Evolutionary conservation across 2,797 vertebrate species (phyloP).

Genomic region (Sebastes cheni): DNA sequence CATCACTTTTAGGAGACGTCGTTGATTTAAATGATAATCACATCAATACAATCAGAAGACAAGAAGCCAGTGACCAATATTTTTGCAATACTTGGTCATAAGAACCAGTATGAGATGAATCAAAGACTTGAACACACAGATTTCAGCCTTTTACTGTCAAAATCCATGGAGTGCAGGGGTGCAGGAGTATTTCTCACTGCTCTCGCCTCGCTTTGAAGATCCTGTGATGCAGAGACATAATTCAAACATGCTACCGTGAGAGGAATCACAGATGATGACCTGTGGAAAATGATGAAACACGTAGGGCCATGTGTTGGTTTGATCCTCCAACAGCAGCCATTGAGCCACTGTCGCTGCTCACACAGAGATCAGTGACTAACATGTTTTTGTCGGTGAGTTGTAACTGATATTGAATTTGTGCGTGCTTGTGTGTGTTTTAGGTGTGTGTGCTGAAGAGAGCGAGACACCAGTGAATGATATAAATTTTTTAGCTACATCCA

Average conservation of each 20-base stretch:
- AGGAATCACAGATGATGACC: slow-evolving; percentile 42
- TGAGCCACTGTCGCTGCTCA: slow-evolving; percentile 31
- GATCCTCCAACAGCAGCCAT: slow-evolving; percentile 34
- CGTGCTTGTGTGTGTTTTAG: slow-evolving; percentile 24
- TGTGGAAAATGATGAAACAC: slow-evolving; percentile 50
- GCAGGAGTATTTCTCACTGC: neutral
- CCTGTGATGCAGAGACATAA: slow-evolving; percentile 24
- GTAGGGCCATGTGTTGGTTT: slow-evolving; percentile 25
- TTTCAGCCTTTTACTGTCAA: neutral
- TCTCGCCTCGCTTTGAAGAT: slow-evolving; percentile 37
- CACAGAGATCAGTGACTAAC: slow-evolving; percentile 43
- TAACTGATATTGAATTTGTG: slow-evolving; percentile 46
- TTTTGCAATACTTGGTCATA: neutral
- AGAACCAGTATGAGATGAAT: neutral
- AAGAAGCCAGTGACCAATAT: neutral
- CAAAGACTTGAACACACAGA: neutral
- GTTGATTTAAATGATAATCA: neutral
- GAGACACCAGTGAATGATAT: slow-evolving; percentile 50
- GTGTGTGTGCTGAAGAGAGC: slow-evolving; percentile 40
- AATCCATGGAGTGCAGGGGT: neutral
- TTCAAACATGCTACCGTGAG: slow-evolving; percentile 18
- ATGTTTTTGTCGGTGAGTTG: slow-evolving; percentile 28
- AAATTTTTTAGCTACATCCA: slow-evolving; percentile 66
- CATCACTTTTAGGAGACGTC: accelerated
- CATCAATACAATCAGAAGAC: neutral